Evolutionary conservation across 1,140 invertebrate species (phyloP), one percentile per base, ranked within the genome.

Genomic region (Sarcophaga peregrina): DNA sequence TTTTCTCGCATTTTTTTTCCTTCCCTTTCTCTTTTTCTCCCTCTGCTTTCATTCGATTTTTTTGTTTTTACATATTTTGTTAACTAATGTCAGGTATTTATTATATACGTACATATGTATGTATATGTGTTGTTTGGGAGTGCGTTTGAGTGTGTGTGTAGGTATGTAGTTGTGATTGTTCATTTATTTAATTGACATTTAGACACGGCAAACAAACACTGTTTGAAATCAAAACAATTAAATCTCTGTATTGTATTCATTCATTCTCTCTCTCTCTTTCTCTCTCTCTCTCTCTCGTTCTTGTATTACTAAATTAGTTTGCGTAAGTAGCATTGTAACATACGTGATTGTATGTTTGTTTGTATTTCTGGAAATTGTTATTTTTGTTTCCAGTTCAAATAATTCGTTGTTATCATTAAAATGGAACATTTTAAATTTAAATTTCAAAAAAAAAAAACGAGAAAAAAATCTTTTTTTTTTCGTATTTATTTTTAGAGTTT

Each of bases 101-200:
- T 13, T 52, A 52, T 52, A 5, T 1, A 3, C 5, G 13, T 10
- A 52, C 5, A 52, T 52, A 52, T 52, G 50, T 1, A 3, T 52
- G 13, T 10, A 52, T 52, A 52, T 10, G 9, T 68, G 17, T 25
- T 68, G 17, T 25, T 9, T 68, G 58, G 8, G 15, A 68, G 6
- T 62, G 54, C n/a, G 6, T 13, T 1, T 62, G 11, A 48, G 15
- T n/a, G 5, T 76, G 46, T 1, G 75, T 52, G n/a, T 15, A 52
- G 48, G 25, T 78, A n/a, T 17, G 9, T 78, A 47, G 50, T 8
- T 20, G 50, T 50, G 75, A 78, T 78, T 78, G 75, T 78, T 48
- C 75, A 78, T 78, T 78, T 78, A 50, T 78, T 78, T 78, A 78
- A 78, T 78, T 78, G 75, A 78, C 75, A 78, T 52, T 50, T 78